Base-by-base conservation (phyloP, 1,140 invertebrate species). In the Tetramorium simillimum region DNA sequence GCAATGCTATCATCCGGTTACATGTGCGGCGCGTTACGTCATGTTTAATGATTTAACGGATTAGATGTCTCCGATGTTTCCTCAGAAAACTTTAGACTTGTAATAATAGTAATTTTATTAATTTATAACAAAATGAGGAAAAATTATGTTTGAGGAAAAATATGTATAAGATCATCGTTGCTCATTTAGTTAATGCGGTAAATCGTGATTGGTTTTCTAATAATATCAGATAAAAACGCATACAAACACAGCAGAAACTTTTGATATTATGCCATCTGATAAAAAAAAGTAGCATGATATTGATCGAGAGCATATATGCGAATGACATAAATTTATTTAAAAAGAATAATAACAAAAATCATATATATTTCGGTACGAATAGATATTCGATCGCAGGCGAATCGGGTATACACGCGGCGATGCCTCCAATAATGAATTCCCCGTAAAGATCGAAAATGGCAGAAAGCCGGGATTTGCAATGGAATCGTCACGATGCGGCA, bases 401-500 rank as follows among this genome's bases (percentile, higher is more conserved):
- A 60, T 72, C 18, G 21, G 33, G 33, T 37, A 37, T 70, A 24
- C 14, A 24, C 24, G 24, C 21, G 46, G 24, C 73, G 56, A 28
- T 51, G 40, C 16, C 16, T 72, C 21, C 53, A 24, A 2, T 82
- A 62, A 84, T 84, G 56, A 84, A 84, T 84, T 84, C 18, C 18
- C 18, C 5, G 18, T 49, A 73, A 84, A 60, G 40, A 73, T 73
- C 40, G 80, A 73, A 60, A 60, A 84, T 58, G 53, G 67, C 24
- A 49, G 43, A 58, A 72, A 72, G 24, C 56, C 21, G 21, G 67
- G 56, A 89, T 89, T 89, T 58, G 72, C 84, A 89, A 89, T 89
- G 63, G 40, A 67, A 85, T 18, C 16, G 46, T 69, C 62, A 75
- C 75, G 75, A 86, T 86, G 60, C 51, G 73, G 51, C 58, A 89